Conservation (phyloP, 2,113 vertebrate species). For the Azemiops feae region DNA sequence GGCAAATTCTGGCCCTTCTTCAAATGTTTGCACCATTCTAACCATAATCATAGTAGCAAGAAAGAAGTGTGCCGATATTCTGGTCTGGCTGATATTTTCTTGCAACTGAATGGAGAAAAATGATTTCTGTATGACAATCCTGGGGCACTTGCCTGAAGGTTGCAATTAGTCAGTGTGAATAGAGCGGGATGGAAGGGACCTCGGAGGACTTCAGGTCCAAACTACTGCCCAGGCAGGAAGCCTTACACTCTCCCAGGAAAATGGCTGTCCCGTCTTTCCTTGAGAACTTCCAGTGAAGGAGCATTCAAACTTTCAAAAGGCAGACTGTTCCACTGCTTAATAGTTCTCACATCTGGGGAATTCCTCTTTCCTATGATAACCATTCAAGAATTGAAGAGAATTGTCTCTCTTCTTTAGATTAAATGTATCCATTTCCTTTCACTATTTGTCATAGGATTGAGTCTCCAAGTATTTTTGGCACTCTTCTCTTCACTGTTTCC, state of each 20-base stretch:
- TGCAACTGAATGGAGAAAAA: not conserved
- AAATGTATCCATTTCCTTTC: not conserved
- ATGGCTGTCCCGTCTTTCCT: not conserved
- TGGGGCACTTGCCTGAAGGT: not conserved
- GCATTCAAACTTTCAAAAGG: not conserved
- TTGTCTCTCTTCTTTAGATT: not conserved
- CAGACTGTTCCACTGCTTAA: not conserved
- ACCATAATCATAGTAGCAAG: slow-evolving; percentile 30
- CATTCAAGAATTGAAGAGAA: not conserved
- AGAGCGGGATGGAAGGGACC: not conserved
- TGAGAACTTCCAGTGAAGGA: not conserved
- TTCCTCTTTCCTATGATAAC: not conserved
- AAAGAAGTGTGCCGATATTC: slow-evolving; percentile 14
- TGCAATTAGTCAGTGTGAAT: not conserved
- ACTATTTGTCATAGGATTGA: not conserved
- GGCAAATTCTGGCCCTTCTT: slow-evolving; percentile 42
- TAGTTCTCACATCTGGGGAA: not conserved
- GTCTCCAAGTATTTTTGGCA: not conserved
- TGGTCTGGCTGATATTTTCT: not conserved
- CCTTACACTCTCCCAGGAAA: not conserved
- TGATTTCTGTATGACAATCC: not conserved
- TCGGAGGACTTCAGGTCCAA: not conserved
- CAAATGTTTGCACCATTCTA: slow-evolving; percentile 43
- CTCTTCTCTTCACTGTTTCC: not conserved
- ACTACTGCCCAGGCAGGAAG: not conserved